These are phyloP conservation scores for Hoplodrina blanda DNA, from an alignment of 2,888 invertebrate genomes.

Conservation along the genomic window DNA sequence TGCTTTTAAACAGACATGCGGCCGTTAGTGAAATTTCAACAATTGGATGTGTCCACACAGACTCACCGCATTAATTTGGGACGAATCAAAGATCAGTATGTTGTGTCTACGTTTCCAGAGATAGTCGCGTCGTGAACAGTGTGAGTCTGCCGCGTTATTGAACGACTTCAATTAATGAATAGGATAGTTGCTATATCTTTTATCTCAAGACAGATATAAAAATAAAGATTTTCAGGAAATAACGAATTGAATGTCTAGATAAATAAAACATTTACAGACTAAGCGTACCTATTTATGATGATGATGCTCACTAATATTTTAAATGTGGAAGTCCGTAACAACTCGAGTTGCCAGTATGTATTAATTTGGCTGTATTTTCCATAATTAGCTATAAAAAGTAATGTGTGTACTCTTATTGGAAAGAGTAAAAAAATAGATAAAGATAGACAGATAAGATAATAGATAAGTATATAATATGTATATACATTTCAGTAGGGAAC, in stretches of 20 bases:
- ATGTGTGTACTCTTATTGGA: no score
- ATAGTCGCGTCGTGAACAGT: not conserved
- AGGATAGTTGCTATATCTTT: not conserved
- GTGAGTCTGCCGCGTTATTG: constrained; percentile 14
- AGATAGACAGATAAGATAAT: no score
- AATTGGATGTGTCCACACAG: constrained; percentile 62
- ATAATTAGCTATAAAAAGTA: no score
- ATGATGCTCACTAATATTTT: not conserved
- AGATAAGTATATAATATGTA: no score
- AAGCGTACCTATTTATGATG: not conserved
- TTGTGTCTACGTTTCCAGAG: not conserved
- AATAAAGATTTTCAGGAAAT: not conserved
- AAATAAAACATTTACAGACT: no score
- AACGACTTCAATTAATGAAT: constrained; percentile 21
- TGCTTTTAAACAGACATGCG: constrained; percentile 42
- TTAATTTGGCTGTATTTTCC: no score
- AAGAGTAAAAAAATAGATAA: no score
- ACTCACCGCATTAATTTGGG: constrained; percentile 49
- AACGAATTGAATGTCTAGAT: not conserved
- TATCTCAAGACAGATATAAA: not conserved
- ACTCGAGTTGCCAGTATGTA: no score
- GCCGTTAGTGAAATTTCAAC: constrained; percentile 55
- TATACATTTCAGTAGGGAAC: no score
- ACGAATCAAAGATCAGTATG: constrained; percentile 43
- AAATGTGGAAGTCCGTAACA: no score